These are phyloP conservation scores for Megamerina dolium DNA, from an alignment of 2,888 invertebrate species.

Conservation along the genomic window DNA sequence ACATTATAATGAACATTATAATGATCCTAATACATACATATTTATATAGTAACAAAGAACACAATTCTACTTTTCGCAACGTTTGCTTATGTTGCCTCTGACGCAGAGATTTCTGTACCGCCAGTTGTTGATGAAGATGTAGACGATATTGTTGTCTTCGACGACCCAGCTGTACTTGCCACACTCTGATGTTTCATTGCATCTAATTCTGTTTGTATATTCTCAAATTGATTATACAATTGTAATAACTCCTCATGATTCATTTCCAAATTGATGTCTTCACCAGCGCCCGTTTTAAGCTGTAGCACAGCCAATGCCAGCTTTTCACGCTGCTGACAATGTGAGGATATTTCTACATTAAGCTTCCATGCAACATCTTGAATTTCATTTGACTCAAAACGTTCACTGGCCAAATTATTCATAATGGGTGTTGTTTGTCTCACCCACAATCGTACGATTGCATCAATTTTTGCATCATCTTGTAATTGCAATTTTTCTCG, in stretches of 20 bases:
- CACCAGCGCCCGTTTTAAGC: slow-evolving; percentile 47
- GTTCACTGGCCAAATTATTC: slow-evolving; percentile 49
- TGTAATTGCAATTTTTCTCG: slow-evolving; percentile 51
- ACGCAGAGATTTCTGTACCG: no score
- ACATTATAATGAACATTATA: no score
- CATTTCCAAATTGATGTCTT: slow-evolving; percentile 51
- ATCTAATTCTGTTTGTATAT: slow-evolving; percentile 51
- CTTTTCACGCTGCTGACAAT: slow-evolving; percentile 49
- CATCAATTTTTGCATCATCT: slow-evolving; percentile 52
- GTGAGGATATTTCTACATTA: slow-evolving; percentile 53
- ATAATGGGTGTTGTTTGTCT: slow-evolving; percentile 52
- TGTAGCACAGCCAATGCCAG: slow-evolving; percentile 52
- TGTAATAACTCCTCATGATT: slow-evolving; percentile 51
- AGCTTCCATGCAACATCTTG: slow-evolving; percentile 55
- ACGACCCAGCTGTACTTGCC: no score
- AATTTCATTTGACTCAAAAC: slow-evolving; percentile 49
- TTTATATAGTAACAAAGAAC: no score
- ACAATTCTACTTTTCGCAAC: no score
- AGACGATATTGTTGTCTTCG: no score
- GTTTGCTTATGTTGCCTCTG: no score
- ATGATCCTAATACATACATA: no score
- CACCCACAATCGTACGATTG: slow-evolving; percentile 54
- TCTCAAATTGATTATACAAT: slow-evolving; percentile 53
- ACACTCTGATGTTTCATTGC: slow-evolving; percentile 32
- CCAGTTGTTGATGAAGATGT: no score